Base-by-base conservation (phyloP, 1,140 invertebrate species). In the Papilio polytes region DNA sequence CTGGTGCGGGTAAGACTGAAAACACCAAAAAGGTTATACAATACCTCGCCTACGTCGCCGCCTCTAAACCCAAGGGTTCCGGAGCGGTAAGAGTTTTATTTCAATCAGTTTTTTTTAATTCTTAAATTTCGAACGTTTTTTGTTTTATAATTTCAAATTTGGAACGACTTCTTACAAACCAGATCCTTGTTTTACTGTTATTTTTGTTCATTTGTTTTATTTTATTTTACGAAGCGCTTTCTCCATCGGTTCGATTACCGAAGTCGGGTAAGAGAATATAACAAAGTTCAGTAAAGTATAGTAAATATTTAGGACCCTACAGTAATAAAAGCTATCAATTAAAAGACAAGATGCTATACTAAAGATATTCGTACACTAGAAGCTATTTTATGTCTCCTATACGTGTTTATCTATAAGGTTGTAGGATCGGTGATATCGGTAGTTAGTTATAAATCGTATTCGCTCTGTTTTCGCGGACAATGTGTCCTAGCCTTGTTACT, bases 1-100 rank as follows among this genome's bases (percentile, higher is more conserved):
- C 99, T n/a, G 99, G 99, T 86, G 99, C 99, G 85, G 99, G 99
- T 84, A 99, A 99, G 96, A 99, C 99, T 26, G 99, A 99, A 95
- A 99, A 99, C 95, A 99, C 99, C 66, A 99, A 99, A 96, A 99
- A 99, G 97, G 99, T 99, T 48, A 99, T 99, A 91, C 99, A 99
- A 95, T 99, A 99, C 96, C 96, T 99, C 91, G 99, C 99, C 3
- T 99, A 98, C 95, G 99, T 99, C 53, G 99, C 99, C 85, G 99
- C 99, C 15, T 99, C 99, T 12, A 99, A 99, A 95, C 98, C 98
- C 76, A 98, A 98, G 95, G 96, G 97, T 87, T 97, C 97, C 13
- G 97, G 98, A 93, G 98, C 98, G 96, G 98, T 98, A 97, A 94
- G 92, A 59, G 82, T 77, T 44, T 26, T 26, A 3, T 56, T 74